These are phyloP conservation scores for Pseudomyrmex pallidus DNA, from an alignment of 1,140 invertebrate genomes.

Conservation along the genomic window DNA sequence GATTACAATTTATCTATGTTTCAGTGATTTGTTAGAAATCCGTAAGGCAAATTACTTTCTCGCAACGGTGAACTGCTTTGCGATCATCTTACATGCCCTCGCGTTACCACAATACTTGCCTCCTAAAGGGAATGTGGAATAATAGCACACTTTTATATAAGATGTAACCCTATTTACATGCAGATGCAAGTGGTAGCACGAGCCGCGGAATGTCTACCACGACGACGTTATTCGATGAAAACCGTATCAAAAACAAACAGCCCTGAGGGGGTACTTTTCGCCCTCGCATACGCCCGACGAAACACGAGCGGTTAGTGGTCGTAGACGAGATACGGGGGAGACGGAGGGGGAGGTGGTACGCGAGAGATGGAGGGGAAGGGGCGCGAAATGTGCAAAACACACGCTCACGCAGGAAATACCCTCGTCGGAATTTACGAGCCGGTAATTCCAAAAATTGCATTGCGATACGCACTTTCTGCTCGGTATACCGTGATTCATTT, in stretches of 20 bases:
- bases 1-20: constrained; percentile 2
- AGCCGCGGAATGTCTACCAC: constrained; percentile 2
- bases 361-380: neutral
- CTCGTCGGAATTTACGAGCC: constrained; percentile 63
- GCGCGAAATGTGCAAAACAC: constrained; percentile 27
- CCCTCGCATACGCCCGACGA: constrained; percentile 44
- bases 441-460: constrained; percentile 73
- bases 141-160: constrained; percentile 11
- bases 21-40: neutral
- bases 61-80: constrained; percentile 8
- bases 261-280: constrained; percentile 61
- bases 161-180: constrained; percentile 43
- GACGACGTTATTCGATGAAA: constrained; percentile 63
- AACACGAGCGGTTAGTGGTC: constrained; percentile 36
- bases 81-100: constrained; percentile 51
- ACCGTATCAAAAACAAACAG: constrained; percentile 73
- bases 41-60: neutral
- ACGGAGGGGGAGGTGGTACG: no score
- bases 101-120: neutral
- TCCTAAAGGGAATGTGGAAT: neutral
- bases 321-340: constrained; percentile 8
- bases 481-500: constrained; percentile 48
- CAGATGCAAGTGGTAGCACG: constrained; percentile 27
- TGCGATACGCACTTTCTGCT: constrained; percentile 63
- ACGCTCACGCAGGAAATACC: constrained; percentile 44